Percentiles rank a stretch among this genome's conserved stretches.
Conservation (phyloP, 1,140 invertebrate species). For the Bombus fervidus region DNA sequence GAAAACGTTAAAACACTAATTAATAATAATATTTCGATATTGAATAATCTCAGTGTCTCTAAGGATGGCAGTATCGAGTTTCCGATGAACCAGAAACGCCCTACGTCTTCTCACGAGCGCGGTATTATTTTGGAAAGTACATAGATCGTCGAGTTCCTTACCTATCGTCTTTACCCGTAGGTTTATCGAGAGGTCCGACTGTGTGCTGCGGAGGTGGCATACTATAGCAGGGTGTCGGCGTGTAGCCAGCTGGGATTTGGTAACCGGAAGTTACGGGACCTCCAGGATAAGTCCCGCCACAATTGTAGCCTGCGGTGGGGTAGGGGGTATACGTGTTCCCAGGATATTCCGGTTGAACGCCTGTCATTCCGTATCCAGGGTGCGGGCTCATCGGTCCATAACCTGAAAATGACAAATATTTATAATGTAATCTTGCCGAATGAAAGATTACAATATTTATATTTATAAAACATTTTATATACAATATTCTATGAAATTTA, state of each 20-base stretch:
- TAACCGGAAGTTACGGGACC: slow-evolving; percentile 86
- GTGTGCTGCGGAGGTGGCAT: slow-evolving; percentile 90
- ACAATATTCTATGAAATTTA: too few species aligned
- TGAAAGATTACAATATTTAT: too few species aligned
- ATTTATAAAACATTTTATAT: too few species aligned
- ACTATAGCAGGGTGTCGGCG: slow-evolving; percentile 89
- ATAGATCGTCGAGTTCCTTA: slow-evolving; percentile 80
- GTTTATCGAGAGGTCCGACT: slow-evolving; percentile 89
- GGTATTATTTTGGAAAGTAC: neutral
- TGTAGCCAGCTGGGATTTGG: slow-evolving; percentile 87
- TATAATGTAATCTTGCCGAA: neutral
- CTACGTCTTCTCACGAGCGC: neutral
- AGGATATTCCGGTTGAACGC: slow-evolving; percentile 89
- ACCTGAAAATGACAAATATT: slow-evolving; percentile 80
- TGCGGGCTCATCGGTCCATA: slow-evolving; percentile 92
- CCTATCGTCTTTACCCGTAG: slow-evolving; percentile 89
- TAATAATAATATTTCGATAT: neutral
- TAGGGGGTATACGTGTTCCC: slow-evolving; percentile 88
- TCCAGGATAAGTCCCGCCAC: slow-evolving; percentile 84
- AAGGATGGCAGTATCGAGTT: neutral
- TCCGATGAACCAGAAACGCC: slow-evolving; percentile 52
- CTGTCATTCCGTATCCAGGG: slow-evolving; percentile 90
- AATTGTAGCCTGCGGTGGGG: slow-evolving; percentile 86
- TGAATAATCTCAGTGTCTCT: neutral
- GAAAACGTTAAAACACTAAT: too few species aligned